These are phyloP conservation scores for Cyphomyrus plagiostoma DNA, from an alignment of 2,113 vertebrate genomes.

Conservation along the genomic window DNA sequence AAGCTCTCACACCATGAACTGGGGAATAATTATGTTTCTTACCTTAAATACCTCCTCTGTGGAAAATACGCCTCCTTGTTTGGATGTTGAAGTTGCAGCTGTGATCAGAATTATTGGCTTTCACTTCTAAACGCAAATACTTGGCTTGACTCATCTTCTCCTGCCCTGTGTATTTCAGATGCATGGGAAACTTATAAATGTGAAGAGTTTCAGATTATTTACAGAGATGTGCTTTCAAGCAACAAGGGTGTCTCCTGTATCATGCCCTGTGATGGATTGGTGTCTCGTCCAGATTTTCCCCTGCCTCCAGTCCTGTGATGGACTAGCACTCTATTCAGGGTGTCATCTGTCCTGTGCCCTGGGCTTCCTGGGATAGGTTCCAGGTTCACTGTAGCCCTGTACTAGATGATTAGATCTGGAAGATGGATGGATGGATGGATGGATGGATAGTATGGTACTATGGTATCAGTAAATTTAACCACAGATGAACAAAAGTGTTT, in stretches of 20 bases:
- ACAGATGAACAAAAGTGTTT: neutral
- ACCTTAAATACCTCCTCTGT: neutral
- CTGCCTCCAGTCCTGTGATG: neutral
- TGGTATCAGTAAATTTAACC: neutral
- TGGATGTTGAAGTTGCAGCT: neutral
- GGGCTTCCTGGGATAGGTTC: neutral
- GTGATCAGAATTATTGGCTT: neutral
- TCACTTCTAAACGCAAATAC: neutral
- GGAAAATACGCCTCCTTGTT: neutral
- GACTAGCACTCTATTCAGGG: neutral
- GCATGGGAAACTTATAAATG: neutral
- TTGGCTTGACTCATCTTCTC: neutral
- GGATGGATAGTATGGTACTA: neutral
- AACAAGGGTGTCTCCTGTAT: neutral
- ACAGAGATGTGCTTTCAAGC: neutral
- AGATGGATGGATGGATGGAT: neutral
- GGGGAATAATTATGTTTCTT: neutral
- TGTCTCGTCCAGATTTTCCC: neutral
- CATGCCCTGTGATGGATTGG: neutral
- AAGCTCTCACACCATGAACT: neutral
- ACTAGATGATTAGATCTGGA: neutral
- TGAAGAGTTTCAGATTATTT: neutral
- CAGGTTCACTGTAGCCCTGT: neutral
- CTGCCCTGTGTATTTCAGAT: neutral
- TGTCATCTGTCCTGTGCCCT: neutral